phyloP scores from a whole-genome alignment of 2,797 vertebrate genomes.

The Macrochelys suwanniensis region DNA sequence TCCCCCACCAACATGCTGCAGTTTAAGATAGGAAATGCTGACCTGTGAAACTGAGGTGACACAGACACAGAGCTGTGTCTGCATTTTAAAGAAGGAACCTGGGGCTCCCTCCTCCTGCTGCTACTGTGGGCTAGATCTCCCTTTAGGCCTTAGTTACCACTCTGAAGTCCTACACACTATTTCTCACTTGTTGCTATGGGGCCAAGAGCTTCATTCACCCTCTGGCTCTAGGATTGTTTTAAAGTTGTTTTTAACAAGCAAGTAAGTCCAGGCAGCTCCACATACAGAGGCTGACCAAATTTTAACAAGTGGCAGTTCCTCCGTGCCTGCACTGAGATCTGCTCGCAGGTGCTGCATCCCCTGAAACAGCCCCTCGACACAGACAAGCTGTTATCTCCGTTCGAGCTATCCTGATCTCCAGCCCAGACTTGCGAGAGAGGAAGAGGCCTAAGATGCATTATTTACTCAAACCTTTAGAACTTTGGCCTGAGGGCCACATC shows the following conservation, averaged over 20 bases:
- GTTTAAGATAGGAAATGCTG: neutral
- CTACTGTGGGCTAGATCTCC: rapidly evolving
- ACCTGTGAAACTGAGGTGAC: rapidly evolving
- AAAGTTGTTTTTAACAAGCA: rapidly evolving
- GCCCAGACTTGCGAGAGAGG: rapidly evolving
- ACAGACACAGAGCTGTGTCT: rapidly evolving
- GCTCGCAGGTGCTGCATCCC: rapidly evolving
- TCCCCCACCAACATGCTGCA: rapidly evolving
- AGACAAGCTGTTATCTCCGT: rapidly evolving
- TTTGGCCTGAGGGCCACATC: no score
- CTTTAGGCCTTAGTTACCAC: rapidly evolving
- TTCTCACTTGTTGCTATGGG: rapidly evolving
- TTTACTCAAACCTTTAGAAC: rapidly evolving
- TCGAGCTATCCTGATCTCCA: rapidly evolving
- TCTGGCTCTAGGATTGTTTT: rapidly evolving
- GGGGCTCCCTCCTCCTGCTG: rapidly evolving
- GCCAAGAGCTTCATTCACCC: rapidly evolving
- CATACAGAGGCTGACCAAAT: rapidly evolving
- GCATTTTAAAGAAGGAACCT: rapidly evolving
- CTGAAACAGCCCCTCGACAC: rapidly evolving
- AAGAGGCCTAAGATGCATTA: neutral
- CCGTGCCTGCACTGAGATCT: rapidly evolving
- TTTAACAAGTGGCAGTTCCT: neutral
- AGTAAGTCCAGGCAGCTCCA: neutral
- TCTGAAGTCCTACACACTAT: rapidly evolving